Conservation (phyloP, 2,888 invertebrate species). For the Macroteleia sp. region DNA sequence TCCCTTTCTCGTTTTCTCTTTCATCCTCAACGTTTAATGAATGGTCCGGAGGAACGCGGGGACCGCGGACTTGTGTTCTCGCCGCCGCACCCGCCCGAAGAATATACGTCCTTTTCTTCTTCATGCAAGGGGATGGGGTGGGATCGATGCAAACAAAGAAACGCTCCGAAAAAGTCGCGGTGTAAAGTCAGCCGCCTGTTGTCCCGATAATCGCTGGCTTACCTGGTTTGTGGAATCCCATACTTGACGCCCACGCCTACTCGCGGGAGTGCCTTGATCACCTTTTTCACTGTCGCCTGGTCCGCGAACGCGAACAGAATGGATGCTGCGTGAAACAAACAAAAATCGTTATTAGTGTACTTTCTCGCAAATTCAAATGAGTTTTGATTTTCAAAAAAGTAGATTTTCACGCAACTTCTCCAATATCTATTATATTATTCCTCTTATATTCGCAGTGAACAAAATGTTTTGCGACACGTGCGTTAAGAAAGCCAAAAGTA, state of each 20-base stretch:
- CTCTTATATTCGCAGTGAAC: too few species aligned
- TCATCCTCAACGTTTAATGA: constrained; percentile 78
- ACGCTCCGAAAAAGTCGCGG: constrained; percentile 78
- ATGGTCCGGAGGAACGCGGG: constrained; percentile 79
- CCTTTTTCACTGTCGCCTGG: constrained; percentile 98
- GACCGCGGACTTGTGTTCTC: constrained; percentile 82
- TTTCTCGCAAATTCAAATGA: too few species aligned
- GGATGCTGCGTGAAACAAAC: constrained; percentile 89
- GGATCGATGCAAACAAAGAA: constrained; percentile 63
- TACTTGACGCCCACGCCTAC: constrained; percentile 99
- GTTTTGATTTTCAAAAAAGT: too few species aligned
- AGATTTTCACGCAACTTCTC: too few species aligned
- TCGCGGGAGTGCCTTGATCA: constrained; percentile 97
- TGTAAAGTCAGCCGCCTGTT: constrained; percentile 38
- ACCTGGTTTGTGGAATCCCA: constrained; percentile 98
- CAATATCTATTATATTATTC: too few species aligned
- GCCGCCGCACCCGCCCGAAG: constrained; percentile 59
- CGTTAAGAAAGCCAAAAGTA: too few species aligned
- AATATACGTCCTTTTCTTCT: constrained; percentile 35
- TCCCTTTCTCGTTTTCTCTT: constrained; percentile 52
- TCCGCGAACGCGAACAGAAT: constrained; percentile 99
- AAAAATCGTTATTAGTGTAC: constrained; percentile 37
- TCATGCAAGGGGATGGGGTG: constrained; percentile 34
- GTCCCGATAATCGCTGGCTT: constrained; percentile 74
- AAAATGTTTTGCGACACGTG: too few species aligned